These are phyloP conservation scores for Listronotus oregonensis DNA, from an alignment of 1,140 invertebrate species.

Conservation along the genomic window DNA sequence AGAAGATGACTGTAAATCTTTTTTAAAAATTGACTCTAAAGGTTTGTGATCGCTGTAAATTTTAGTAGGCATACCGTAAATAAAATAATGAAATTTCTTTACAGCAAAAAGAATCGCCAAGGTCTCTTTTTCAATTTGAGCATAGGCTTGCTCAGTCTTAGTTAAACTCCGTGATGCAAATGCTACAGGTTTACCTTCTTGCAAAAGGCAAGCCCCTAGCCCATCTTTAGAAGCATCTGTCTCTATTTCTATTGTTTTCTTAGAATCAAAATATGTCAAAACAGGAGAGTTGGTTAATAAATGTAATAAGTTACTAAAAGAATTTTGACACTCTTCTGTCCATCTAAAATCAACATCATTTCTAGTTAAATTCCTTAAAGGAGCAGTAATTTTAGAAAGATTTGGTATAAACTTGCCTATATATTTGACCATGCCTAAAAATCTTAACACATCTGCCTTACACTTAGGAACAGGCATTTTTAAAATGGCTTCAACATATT, in stretches of 20 bases:
- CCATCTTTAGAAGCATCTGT: conserved; percentile 21
- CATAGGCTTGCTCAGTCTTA: conserved; percentile 18
- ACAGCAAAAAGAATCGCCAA: neutral
- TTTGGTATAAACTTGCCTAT: conserved; percentile 1
- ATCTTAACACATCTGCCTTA: neutral
- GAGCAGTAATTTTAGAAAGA: conserved; percentile 6
- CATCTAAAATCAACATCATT: conserved; percentile 2
- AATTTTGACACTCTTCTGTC: neutral
- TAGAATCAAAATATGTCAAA: conserved; percentile 42
- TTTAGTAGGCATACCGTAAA: neutral
- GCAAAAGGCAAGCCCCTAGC: conserved; percentile 22
- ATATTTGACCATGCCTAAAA: neutral
- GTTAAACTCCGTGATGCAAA: conserved; percentile 12
- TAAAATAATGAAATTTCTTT: conserved; percentile 4
- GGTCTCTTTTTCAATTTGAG: neutral
- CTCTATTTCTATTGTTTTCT: conserved; percentile 16
- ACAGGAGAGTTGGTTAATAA: neutral
- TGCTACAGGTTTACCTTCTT: conserved; percentile 16
- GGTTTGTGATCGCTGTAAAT: conserved; percentile 8
- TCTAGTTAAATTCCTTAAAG: conserved; percentile 14
- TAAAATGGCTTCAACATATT: neutral
- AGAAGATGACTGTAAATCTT: conserved; percentile 1
- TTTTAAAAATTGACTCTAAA: conserved; percentile 2
- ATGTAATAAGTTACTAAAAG: neutral
- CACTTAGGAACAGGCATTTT: neutral